Evolutionary conservation across 1,140 invertebrate genomes (phyloP), one percentile per base, ranked within the genome.

Genomic region (Reticulitermes speratus): DNA sequence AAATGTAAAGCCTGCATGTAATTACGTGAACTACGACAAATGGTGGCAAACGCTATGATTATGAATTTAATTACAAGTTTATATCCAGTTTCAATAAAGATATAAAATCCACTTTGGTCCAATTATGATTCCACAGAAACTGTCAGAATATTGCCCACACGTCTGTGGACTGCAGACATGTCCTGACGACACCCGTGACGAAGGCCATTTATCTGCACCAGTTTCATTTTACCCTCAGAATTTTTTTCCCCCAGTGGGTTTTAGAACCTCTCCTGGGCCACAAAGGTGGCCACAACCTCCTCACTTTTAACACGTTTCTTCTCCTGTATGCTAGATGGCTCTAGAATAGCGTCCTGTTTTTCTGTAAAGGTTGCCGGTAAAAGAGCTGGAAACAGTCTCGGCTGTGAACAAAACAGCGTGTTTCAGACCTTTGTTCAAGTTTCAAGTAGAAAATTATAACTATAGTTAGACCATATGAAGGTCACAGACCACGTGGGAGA

Each of bases 321-420:
- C 7, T 30, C 65, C n/a, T 75, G 65, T 30, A 25, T 30, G 65
- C n/a, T 30, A 12, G 65, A 75, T 30, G 25, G 65, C 84, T 52
- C 48, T 38, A 11, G 8, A 30, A 21, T n/a, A 25, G 25, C 1
- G 30, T 84, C 44, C 16, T 84, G 83, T 30, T 84, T 21, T 8
- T 52, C 48, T 16, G 48, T 38, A 1, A 59, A 30, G 14, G 44
- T 9, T 9, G 45, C 25, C 45, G 84, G 19, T 21, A 59, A n/a
- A 30, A 84, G 45, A 44, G 82, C 32, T 32, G 82, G 82, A 1
- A 84, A 65, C 84, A 84, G 23, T n/a, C 84, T 38, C 19, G 84
- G 84, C 84, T 84, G 84, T 32, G 30, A 84, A 84, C 14, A 84
- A n/a, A 52, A 12, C 38, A 83, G 16, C 25, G 7, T 75, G 14